phyloP scores from a whole-genome alignment of 1,140 invertebrate species.

The Lepidotrigona ventralis region DNA sequence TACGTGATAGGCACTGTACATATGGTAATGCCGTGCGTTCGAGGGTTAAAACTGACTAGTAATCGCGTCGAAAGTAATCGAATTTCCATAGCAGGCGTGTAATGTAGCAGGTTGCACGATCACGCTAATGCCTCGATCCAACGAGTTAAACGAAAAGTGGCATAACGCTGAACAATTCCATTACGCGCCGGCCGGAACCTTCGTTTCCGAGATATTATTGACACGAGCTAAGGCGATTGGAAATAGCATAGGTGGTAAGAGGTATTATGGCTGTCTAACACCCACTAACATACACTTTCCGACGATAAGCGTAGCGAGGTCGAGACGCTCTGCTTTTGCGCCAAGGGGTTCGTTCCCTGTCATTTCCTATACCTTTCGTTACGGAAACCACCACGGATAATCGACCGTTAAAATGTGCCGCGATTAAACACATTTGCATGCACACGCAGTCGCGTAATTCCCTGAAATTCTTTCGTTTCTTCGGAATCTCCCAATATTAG shows the following conservation, averaged over 20 bases:
- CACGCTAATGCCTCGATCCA: background rate
- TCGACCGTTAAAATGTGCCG: background rate
- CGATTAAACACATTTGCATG: constrained; percentile 22
- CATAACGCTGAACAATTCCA: constrained; percentile 4
- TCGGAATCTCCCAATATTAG: background rate
- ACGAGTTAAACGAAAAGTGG: constrained; percentile 4
- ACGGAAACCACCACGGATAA: background rate
- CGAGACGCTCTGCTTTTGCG: background rate
- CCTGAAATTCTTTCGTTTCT: background rate
- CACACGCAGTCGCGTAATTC: background rate
- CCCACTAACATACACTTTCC: background rate
- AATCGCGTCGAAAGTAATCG: constrained; percentile 11
- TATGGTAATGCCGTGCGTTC: background rate
- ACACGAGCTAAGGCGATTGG: constrained; percentile 2
- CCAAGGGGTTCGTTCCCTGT: background rate
- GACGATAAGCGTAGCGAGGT: background rate
- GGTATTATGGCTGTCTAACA: no score
- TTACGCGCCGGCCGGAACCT: constrained; percentile 10
- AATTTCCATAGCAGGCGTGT: background rate
- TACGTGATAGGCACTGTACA: no score
- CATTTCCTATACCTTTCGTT: constrained; percentile 17
- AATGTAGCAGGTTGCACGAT: background rate
- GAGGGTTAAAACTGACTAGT: background rate
- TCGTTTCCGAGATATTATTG: constrained; percentile 27
- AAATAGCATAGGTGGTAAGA: background rate